Evolutionary conservation across 2,888 invertebrate genomes (phyloP).

Genomic region (Troides oblongomaculatus): DNA sequence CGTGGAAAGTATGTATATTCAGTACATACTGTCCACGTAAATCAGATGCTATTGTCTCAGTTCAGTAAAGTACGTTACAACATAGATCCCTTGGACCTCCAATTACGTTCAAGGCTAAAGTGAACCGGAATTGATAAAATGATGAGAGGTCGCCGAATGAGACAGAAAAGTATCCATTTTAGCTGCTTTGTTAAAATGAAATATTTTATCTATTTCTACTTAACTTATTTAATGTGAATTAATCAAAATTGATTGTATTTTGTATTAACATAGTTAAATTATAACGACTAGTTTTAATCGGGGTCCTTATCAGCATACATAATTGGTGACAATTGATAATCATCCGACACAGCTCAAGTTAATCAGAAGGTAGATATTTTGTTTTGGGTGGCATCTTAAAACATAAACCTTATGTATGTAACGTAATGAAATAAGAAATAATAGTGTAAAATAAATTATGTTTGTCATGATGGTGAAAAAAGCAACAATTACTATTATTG

Average conservation of each 20-base stretch:
- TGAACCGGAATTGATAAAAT: conserved; percentile 54
- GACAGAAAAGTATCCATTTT: not conserved
- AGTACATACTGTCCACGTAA: not conserved
- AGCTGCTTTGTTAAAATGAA: not conserved
- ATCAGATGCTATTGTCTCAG: not conserved
- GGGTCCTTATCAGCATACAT: not conserved
- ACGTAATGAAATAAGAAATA: no score
- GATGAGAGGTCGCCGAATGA: conserved; percentile 36
- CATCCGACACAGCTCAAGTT: not conserved
- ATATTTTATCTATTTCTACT: not conserved
- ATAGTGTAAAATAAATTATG: not conserved
- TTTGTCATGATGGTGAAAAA: not conserved
- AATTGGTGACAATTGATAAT: not conserved
- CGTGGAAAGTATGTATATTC: not conserved
- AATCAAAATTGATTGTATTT: not conserved
- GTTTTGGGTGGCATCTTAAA: not conserved
- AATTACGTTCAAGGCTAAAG: conserved; percentile 56
- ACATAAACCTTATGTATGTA: not conserved
- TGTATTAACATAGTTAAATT: not conserved
- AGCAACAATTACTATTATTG: not conserved
- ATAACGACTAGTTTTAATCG: not conserved
- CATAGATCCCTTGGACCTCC: conserved; percentile 34
- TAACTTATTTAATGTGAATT: not conserved
- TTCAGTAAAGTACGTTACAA: not conserved
- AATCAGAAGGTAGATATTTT: not conserved